Evolutionary conservation across 92 coral and sea anemone genomes (phyloP).

Genomic region (Parazoanthus swiftii): DNA sequence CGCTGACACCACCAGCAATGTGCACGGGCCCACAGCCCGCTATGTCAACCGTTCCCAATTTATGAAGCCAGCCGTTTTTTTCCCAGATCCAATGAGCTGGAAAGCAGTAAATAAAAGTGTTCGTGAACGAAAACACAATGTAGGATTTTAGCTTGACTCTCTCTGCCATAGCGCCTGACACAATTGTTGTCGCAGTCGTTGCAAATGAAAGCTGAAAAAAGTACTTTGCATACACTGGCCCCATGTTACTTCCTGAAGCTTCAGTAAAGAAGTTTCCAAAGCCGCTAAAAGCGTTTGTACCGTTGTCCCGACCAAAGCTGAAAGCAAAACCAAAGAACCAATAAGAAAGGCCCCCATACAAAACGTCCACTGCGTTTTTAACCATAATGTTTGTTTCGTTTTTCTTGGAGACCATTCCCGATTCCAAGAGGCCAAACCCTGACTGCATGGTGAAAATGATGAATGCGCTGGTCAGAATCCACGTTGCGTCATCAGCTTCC

Average conservation of each 20-base stretch:
- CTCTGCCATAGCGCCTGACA: conserved; percentile 81
- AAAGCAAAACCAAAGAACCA: too few species aligned
- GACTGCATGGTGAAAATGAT: too few species aligned
- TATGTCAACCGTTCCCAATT: conserved; percentile 73
- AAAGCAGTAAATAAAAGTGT: conserved; percentile 68
- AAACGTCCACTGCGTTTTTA: conserved; percentile 24
- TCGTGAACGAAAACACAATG: conserved; percentile 71
- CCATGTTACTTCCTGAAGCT: conserved; percentile 71
- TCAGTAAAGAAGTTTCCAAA: conserved; percentile 68
- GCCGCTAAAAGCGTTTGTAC: conserved; percentile 69
- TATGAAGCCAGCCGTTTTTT: conserved; percentile 64
- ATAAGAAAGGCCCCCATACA: too few species aligned
- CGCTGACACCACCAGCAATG: conserved; percentile 64
- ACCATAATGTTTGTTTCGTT: too few species aligned
- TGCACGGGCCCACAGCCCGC: conserved; percentile 95
- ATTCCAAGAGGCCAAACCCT: too few species aligned
- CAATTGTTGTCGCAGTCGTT: conserved; percentile 56
- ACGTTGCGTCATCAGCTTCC: too few species aligned
- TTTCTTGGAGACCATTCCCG: too few species aligned
- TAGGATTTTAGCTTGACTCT: conserved; percentile 41
- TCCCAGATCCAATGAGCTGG: conserved; percentile 95
- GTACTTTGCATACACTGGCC: conserved; percentile 71
- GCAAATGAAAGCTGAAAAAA: conserved; percentile 37
- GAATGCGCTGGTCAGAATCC: too few species aligned
- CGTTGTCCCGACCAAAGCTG: conserved; percentile 62